Conservation (phyloP, 2,888 invertebrate genomes). For the Nomada lathburiana region DNA sequence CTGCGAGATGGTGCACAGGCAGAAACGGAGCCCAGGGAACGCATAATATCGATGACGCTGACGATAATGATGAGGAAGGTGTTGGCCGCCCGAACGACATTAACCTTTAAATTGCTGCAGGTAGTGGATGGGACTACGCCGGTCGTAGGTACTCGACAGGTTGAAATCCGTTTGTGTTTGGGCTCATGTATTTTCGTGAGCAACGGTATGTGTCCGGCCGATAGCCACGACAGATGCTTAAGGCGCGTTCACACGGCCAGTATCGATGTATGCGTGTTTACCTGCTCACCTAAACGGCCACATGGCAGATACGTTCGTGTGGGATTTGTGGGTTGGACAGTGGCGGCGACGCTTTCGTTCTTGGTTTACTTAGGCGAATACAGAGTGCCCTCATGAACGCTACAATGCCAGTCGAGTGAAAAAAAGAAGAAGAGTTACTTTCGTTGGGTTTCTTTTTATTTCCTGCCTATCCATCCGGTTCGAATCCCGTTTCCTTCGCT, state of each 20-base stretch:
- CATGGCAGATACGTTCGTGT: slow-evolving; percentile 22
- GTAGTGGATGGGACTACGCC: slow-evolving; percentile 46
- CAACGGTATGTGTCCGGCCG: slow-evolving; percentile 28
- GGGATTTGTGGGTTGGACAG: slow-evolving; percentile 66
- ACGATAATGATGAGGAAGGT: slow-evolving; percentile 39
- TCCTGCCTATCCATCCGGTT: not conserved
- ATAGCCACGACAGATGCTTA: slow-evolving; percentile 62
- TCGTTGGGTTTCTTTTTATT: slow-evolving; percentile 39
- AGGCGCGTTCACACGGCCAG: slow-evolving; percentile 56
- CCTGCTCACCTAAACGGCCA: slow-evolving; percentile 43
- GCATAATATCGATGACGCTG: slow-evolving; percentile 41
- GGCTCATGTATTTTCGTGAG: slow-evolving; percentile 33
- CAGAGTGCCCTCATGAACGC: slow-evolving; percentile 50
- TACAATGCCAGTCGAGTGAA: slow-evolving; percentile 44
- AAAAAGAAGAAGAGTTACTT: slow-evolving; percentile 24
- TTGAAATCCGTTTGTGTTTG: slow-evolving; percentile 36
- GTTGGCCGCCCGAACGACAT: slow-evolving; percentile 40
- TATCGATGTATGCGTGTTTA: slow-evolving; percentile 53
- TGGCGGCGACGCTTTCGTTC: slow-evolving; percentile 63
- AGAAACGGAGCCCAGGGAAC: too few relatives aligned
- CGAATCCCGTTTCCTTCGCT: slow-evolving; percentile 32
- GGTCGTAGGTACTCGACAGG: slow-evolving; percentile 26
- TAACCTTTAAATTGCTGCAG: slow-evolving; percentile 66
- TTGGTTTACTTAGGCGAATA: slow-evolving; percentile 58
- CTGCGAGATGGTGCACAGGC: not conserved